phyloP scores from a whole-genome alignment of 37 sponge, comb jelly and placozoan genomes.

The Crambe crambe region DNA sequence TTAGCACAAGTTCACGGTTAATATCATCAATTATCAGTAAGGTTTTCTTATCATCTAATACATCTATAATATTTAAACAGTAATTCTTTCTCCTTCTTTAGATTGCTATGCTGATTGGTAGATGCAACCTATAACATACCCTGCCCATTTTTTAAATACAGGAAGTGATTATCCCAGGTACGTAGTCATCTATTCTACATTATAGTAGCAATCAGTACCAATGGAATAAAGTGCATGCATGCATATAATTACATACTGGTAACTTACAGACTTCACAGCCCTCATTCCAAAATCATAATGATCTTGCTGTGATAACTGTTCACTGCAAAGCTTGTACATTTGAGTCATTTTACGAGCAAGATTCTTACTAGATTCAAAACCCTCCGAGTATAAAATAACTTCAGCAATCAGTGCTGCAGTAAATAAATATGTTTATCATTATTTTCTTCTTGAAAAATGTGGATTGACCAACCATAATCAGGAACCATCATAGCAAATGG shows the following conservation, averaged over 20 bases:
- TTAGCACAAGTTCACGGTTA: too few species aligned
- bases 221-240: neutral
- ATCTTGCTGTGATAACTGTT: conserved; percentile 97
- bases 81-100: too few species aligned
- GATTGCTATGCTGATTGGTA: too few species aligned
- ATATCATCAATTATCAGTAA: too few species aligned
- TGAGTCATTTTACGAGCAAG: conserved; percentile 97
- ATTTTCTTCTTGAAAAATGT: neutral
- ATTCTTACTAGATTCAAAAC: conserved; percentile 94
- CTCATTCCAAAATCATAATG: conserved; percentile 99
- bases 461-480: conserved; percentile 76
- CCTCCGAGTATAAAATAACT: conserved; percentile 98
- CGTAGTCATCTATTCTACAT: neutral
- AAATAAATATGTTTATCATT: neutral
- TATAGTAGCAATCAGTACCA: too few species aligned
- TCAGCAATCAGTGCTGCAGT: conserved; percentile 91
- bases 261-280: conserved; percentile 95
- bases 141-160: too few species aligned
- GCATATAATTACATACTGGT: neutral
- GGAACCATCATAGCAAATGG: conserved; percentile 99
- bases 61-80: too few species aligned
- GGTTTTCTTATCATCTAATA: too few species aligned
- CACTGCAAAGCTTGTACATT: conserved; percentile 99
- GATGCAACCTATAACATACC: too few species aligned
- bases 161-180: too few species aligned